Base-by-base conservation (phyloP, 1,140 invertebrate genomes). In the Drosophila suzukii region DNA sequence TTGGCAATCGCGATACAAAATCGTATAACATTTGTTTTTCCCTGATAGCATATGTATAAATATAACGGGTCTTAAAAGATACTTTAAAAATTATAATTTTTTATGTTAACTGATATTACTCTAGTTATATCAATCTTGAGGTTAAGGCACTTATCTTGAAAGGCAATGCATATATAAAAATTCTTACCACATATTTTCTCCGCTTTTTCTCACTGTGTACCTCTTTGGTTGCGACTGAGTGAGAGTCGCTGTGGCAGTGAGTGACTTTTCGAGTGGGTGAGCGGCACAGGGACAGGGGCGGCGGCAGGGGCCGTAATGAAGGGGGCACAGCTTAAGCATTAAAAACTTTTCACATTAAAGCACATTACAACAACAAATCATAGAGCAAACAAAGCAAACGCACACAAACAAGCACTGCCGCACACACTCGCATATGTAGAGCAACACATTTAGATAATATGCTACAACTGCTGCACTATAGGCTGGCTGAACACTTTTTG, bases 281-380 rank as follows among this genome's bases (percentile, higher is more conserved):
- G 32, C 7, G 24, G 24, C 41, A 43, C n/a, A 44, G 44, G 24
- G 27, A 38, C 38, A 36, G 1, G 34, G 6, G 4, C 15, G 30
- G n/a, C n/a, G 24, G 7, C 11, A 4, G 11, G 58, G 4, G 12
- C 11, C 56, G 56, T 61, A 71, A 49, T 71, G 47, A 75, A 63
- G 55, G 60, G 61, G 43, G 65, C 73, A 67, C 84, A 78, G 84
- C 80, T 88, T 88, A 88, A 88, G 84, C 84, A 88, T 88, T 88
- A 88, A 88, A 88, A 88, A 89, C 80, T 88, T 88, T 88, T 88
- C 84, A 88, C 84, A 88, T 88, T 88, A 88, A 88, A 88, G 84
- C 84, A 88, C 84, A 88, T 88, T 89, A 89, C 84, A 88, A 88
- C 84, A 88, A 88, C 84, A 88, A 89, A 88, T 88, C 84, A 88